These are phyloP conservation scores for Vombatus ursinus DNA, from an alignment of 2,113 vertebrate genomes.

Conservation along the genomic window DNA sequence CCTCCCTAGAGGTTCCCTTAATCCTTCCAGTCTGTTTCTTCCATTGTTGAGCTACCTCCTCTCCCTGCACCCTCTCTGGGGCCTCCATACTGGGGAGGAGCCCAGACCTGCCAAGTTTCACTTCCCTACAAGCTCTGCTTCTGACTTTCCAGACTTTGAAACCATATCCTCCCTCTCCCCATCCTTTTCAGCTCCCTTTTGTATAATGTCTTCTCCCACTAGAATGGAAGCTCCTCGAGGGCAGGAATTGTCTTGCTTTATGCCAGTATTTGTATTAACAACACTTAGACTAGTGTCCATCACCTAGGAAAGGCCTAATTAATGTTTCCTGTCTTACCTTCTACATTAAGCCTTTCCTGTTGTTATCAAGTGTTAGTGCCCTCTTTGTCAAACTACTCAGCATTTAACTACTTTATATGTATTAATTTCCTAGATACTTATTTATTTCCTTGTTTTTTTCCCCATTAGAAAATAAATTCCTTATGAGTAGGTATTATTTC, in stretches of 20 bases:
- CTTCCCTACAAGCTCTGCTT: neutral
- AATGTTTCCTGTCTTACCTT: neutral
- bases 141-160: neutral
- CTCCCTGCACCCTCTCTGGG: neutral
- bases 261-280: neutral
- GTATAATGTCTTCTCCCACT: neutral
- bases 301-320: neutral
- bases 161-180: neutral
- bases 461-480: neutral
- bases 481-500: neutral
- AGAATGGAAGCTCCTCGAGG: neutral
- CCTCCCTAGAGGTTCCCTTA: neutral
- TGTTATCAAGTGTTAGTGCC: neutral
- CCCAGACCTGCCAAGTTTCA: neutral
- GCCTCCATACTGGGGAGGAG: neutral
- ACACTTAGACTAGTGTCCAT: neutral
- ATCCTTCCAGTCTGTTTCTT: neutral
- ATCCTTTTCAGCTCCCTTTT: neutral
- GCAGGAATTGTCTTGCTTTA: neutral
- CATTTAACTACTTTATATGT: neutral
- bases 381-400: neutral
- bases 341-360: neutral
- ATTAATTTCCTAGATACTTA: neutral
- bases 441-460: neutral
- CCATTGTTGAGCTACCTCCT: neutral